Percentiles rank a stretch among this genome's conserved stretches.
phyloP scores from a whole-genome alignment of 2,888 invertebrate genomes.

The Polydrusus cervinus region DNA sequence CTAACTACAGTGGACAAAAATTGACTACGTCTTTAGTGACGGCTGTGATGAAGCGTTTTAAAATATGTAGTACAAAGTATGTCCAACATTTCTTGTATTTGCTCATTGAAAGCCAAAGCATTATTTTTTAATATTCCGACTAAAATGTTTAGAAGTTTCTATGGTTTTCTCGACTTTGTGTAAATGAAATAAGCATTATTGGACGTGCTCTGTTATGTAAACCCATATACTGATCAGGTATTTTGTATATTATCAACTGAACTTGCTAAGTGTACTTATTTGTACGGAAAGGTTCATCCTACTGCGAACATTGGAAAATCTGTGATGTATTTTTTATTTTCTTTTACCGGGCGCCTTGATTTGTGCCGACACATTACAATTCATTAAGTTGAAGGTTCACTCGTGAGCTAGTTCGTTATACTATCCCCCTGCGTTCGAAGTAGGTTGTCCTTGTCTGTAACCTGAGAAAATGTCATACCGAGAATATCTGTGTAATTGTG shows the following conservation, averaged over 20 bases:
- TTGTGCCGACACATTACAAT: no score
- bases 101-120: slow-evolving; percentile 1
- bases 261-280: no score
- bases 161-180: neutral
- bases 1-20: neutral
- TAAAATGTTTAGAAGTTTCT: neutral
- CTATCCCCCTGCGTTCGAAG: no score
- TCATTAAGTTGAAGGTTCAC: no score
- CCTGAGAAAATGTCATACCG: no score
- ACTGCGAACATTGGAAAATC: no score
- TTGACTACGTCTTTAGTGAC: neutral
- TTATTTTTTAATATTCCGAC: neutral
- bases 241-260: neutral
- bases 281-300: no score
- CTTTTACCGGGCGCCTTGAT: no score
- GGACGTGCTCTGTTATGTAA: neutral
- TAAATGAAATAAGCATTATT: neutral
- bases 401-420: no score
- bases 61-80: neutral
- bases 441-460: no score
- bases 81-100: neutral
- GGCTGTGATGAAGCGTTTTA: slow-evolving; percentile 2
- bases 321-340: no score
- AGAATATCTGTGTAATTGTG: neutral
- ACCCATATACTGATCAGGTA: no score